These are phyloP conservation scores for Mizuhopecten yessoensis DNA, from an alignment of 1,140 invertebrate species.

Conservation along the genomic window DNA sequence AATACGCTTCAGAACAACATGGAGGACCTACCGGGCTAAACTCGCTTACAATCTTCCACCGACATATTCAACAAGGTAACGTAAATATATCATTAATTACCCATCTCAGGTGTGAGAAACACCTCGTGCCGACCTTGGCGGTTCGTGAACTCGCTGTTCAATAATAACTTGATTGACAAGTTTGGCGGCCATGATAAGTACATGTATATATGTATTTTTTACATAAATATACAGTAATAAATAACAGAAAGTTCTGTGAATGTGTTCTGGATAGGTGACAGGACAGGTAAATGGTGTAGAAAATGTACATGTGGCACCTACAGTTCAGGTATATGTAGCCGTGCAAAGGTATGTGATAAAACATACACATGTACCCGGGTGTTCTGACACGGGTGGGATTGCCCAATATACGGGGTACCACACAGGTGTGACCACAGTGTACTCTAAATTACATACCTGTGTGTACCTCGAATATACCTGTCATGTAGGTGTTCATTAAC, in stretches of 20 bases:
- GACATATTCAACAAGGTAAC: neutral
- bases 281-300: neutral
- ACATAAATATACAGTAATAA: neutral
- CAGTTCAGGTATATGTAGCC: neutral
- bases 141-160: conserved; percentile 31
- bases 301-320: neutral
- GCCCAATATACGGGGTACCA: too few species aligned
- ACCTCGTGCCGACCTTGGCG: neutral
- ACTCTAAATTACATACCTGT: too few species aligned
- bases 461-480: too few species aligned
- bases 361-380: too few species aligned
- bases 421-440: too few species aligned
- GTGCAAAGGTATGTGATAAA: neutral
- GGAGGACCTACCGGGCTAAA: neutral
- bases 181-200: conserved; percentile 21
- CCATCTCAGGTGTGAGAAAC: neutral
- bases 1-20: neutral
- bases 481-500: too few species aligned
- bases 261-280: neutral
- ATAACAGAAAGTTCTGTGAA: neutral
- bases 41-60: neutral
- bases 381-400: too few species aligned
- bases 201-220: conserved; percentile 18
- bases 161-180: conserved; percentile 39
- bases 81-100: neutral